These are phyloP conservation scores for Sinelater perroti DNA, from an alignment of 2,888 invertebrate genomes.

Conservation along the genomic window DNA sequence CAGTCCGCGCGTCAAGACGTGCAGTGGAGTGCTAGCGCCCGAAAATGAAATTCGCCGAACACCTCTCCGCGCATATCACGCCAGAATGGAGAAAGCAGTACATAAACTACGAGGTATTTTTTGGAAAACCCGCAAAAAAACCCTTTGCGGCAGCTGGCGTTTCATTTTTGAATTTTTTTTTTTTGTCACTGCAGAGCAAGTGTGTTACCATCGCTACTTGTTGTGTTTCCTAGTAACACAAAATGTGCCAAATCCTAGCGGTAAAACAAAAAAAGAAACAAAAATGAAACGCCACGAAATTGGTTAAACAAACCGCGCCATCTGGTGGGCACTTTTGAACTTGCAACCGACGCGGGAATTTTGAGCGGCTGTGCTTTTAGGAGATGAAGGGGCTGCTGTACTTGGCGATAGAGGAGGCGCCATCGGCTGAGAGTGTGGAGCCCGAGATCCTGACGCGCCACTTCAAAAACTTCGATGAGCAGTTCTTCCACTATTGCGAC, in stretches of 20 bases:
- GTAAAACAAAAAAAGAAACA: too few relatives aligned
- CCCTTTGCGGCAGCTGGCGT: neutral
- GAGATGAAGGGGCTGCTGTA: constrained; percentile 88
- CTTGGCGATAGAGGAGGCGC: constrained; percentile 78
- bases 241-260: neutral
- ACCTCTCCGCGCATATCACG: constrained; percentile 86
- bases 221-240: neutral
- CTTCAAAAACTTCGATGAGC: constrained; percentile 83
- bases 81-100: constrained; percentile 94
- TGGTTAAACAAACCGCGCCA: too few relatives aligned
- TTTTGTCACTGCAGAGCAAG: neutral
- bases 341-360: too few relatives aligned
- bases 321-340: too few relatives aligned
- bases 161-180: neutral
- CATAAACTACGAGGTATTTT: constrained; percentile 73
- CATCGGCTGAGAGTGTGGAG: constrained; percentile 78
- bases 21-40: neutral
- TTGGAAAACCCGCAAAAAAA: neutral
- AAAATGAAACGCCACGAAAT: too few relatives aligned
- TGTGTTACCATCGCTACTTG: too few relatives aligned
- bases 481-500: constrained; percentile 85
- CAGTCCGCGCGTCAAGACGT: neutral
- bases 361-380: constrained; percentile 63
- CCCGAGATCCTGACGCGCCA: constrained; percentile 75
- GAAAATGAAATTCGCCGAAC: constrained; percentile 89